These are phyloP conservation scores for Eucriotettix oculatus DNA, from an alignment of 2,888 invertebrate species.

Conservation along the genomic window DNA sequence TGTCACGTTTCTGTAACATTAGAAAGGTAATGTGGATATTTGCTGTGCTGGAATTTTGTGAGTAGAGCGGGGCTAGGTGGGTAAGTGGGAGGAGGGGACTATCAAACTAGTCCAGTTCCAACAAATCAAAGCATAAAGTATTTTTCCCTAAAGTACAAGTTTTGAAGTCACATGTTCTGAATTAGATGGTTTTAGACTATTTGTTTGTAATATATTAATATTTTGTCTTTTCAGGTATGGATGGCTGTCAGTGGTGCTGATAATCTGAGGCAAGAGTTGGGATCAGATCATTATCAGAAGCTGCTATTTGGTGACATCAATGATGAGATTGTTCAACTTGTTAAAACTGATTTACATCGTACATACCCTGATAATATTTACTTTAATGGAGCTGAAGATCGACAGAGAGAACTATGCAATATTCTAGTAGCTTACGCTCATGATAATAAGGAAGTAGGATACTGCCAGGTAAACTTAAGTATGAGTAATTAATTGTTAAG, in stretches of 20 bases:
- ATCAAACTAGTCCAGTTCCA: too few relatives aligned
- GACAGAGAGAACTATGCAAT: constrained; percentile 63
- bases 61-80: too few relatives aligned
- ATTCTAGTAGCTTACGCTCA: constrained; percentile 79
- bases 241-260: constrained; percentile 72
- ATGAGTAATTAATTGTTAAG: too few relatives aligned
- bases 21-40: too few relatives aligned
- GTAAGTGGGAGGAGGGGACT: too few relatives aligned
- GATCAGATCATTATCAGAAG: constrained; percentile 28
- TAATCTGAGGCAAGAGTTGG: constrained; percentile 37
- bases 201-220: neutral
- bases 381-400: constrained; percentile 55
- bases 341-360: constrained; percentile 76
- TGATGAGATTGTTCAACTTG: constrained; percentile 57
- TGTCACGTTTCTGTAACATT: too few relatives aligned
- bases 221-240: constrained; percentile 43
- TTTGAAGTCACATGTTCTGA: too few relatives aligned
- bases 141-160: too few relatives aligned
- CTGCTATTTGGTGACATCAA: constrained; percentile 53
- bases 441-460: constrained; percentile 73
- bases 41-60: too few relatives aligned
- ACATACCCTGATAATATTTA: constrained; percentile 93
- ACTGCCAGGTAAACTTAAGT: constrained; percentile 51
- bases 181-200: too few relatives aligned
- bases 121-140: too few relatives aligned